Percentiles rank a stretch among this genome's conserved stretches.
These are phyloP conservation scores for Suricata suricatta DNA, from an alignment of 2,113 vertebrate species.

Conservation along the genomic window DNA sequence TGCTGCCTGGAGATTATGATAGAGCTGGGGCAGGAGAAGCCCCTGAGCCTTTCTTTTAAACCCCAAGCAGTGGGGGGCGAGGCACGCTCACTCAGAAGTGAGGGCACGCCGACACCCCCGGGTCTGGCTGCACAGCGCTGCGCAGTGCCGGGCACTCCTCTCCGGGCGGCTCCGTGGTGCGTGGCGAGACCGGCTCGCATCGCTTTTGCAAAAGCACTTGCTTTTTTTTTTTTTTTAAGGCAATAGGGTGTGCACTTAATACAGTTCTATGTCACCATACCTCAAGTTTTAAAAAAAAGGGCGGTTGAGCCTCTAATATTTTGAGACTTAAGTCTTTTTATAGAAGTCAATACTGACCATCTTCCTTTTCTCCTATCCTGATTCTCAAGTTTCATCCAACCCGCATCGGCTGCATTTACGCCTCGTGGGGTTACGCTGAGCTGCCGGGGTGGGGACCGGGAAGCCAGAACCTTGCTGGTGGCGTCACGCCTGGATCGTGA, in stretches of 20 bases:
- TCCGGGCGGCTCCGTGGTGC: background rate
- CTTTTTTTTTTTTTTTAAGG: background rate
- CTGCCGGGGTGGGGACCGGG: background rate
- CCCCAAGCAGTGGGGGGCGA: no score
- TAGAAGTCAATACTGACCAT: background rate
- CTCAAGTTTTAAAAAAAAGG: background rate
- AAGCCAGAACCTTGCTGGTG: background rate
- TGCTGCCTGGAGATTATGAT: background rate
- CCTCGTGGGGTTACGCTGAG: rapidly evolving
- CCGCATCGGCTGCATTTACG: background rate
- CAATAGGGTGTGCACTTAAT: background rate
- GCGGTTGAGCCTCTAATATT: background rate
- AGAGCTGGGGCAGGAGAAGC: background rate
- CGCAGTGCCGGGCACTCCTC: background rate
- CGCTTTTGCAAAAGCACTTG: background rate
- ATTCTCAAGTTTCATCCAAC: background rate
- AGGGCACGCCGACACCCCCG: no score
- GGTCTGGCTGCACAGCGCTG: background rate
- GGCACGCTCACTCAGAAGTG: background rate
- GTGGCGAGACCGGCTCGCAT: background rate
- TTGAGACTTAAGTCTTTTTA: background rate
- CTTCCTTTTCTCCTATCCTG: background rate
- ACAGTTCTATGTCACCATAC: background rate
- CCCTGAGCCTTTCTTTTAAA: background rate
- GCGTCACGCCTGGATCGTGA: background rate